phyloP scores from a whole-genome alignment of 2,113 vertebrate genomes.

The Malaclemys terrapin region DNA sequence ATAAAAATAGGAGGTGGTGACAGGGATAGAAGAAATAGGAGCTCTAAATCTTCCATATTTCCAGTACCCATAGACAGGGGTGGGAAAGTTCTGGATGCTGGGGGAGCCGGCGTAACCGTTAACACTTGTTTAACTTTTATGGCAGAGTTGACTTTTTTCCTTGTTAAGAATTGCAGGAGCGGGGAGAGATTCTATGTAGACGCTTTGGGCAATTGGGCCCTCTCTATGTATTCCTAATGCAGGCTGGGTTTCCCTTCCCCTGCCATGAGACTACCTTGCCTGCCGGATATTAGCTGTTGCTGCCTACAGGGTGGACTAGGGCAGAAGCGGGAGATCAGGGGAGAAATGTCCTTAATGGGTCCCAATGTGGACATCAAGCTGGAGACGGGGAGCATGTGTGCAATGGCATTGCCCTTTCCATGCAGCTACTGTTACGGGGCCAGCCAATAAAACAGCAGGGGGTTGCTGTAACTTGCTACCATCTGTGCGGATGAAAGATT shows the following conservation, averaged over 20 bases:
- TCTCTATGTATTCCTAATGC: neutral
- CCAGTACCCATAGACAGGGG: neutral
- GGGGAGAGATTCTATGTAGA: neutral
- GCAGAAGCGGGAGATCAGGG: neutral
- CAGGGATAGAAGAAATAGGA: neutral
- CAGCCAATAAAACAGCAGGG: neutral
- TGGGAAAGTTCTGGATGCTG: neutral
- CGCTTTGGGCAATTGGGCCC: neutral
- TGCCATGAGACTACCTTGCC: neutral
- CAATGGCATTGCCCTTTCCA: neutral
- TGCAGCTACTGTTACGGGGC: neutral
- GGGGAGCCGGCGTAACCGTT: neutral
- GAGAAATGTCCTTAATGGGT: neutral
- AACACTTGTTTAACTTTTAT: neutral
- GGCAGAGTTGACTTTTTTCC: neutral
- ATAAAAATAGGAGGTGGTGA: neutral
- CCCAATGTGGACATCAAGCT: neutral
- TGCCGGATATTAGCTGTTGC: accelerated
- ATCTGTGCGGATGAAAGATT: neutral
- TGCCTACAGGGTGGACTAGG: accelerated
- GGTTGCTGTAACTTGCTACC: neutral
- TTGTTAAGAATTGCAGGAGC: neutral
- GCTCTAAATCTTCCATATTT: neutral
- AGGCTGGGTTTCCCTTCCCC: neutral
- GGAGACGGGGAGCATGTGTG: neutral